These are phyloP conservation scores for Platyscapa corneri DNA, from an alignment of 1,140 invertebrate genomes.

Conservation along the genomic window DNA sequence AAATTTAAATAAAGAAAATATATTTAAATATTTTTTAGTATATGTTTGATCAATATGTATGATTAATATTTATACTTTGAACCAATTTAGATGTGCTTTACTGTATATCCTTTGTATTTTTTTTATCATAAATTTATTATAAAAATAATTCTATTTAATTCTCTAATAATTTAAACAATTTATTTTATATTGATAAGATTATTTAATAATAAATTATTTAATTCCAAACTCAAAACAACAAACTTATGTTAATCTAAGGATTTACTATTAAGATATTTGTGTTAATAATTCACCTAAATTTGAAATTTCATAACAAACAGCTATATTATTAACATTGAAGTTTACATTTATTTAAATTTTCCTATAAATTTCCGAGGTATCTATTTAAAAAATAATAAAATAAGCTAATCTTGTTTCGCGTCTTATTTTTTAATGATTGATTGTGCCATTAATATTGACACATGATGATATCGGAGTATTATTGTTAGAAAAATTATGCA, in stretches of 20 bases:
- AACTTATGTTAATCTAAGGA: not conserved
- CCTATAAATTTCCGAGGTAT: conserved; percentile 56
- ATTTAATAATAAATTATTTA: no score
- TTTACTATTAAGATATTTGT: not conserved
- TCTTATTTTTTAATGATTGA: not conserved
- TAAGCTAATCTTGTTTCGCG: conserved; percentile 29
- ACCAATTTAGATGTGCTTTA: no score
- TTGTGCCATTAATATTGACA: conserved; percentile 21
- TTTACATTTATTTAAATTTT: conserved; percentile 45
- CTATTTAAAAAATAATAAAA: conserved; percentile 27
- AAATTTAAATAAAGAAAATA: not conserved
- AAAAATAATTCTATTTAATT: no score
- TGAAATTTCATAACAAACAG: no score
- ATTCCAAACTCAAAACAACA: no score
- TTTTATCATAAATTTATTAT: not conserved
- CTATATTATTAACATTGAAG: not conserved
- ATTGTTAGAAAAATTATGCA: conserved; percentile 57
- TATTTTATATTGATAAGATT: no score
- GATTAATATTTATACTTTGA: not conserved
- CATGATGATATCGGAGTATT: conserved; percentile 48
- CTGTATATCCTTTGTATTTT: not conserved
- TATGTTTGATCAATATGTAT: not conserved
- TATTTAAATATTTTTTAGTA: not conserved
- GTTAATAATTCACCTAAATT: no score
- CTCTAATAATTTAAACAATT: no score